Conservation (phyloP, 1,140 invertebrate species). For the Heliothis subflexa region DNA sequence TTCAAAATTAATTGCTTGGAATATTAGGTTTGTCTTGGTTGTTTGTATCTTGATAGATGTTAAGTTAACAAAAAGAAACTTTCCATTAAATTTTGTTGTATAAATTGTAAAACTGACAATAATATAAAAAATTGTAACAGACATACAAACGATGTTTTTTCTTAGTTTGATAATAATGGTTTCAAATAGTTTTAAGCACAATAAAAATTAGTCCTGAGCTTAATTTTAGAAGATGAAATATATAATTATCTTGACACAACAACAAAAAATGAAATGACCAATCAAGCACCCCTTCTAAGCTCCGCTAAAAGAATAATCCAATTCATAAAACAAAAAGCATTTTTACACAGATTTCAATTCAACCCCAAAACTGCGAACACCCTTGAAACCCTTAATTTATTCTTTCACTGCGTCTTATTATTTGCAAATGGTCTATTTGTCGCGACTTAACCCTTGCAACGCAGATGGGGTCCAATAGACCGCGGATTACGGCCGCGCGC, state of each 20-base stretch:
- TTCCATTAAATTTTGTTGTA: no score
- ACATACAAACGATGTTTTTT: no score
- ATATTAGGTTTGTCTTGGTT: slow-evolving; percentile 32
- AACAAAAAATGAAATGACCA: background rate
- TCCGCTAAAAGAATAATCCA: slow-evolving; percentile 35
- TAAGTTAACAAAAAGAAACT: no score
- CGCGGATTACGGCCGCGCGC: slow-evolving; percentile 76
- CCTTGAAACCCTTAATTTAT: slow-evolving; percentile 77
- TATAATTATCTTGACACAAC: background rate
- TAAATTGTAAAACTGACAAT: no score
- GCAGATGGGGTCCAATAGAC: slow-evolving; percentile 81
- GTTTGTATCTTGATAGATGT: background rate
- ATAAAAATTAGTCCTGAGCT: no score
- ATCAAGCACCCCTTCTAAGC: background rate
- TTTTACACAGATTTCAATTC: slow-evolving; percentile 45
- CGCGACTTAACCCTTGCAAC: slow-evolving; percentile 84
- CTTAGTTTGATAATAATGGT: no score
- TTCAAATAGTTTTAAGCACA: no score
- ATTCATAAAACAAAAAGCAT: slow-evolving; percentile 39
- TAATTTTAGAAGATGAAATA: no score
- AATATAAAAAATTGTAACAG: no score
- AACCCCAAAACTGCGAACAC: slow-evolving; percentile 54
- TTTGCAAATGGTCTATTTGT: slow-evolving; percentile 86
- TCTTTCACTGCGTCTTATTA: slow-evolving; percentile 86
- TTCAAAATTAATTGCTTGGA: slow-evolving; percentile 50